Base-by-base conservation (phyloP, 2,888 invertebrate species). In the Ochropleura leucogaster region DNA sequence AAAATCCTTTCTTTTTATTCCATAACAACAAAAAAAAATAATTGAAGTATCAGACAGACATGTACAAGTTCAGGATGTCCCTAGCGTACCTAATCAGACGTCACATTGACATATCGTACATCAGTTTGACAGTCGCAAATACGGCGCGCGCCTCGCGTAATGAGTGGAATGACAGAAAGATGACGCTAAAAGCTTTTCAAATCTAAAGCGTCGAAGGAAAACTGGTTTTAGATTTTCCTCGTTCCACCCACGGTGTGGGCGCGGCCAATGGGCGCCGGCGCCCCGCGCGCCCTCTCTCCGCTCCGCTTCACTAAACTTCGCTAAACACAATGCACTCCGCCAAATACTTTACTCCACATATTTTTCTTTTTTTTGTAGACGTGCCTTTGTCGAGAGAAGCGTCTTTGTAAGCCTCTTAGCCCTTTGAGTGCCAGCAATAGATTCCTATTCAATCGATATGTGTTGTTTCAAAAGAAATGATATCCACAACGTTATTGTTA, bases 111-210 rank as follows among this genome's bases (percentile, higher is more conserved):
- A 86, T 83, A 87, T 89, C 85, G 88, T 88, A 85, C 89, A 86
- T 90, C 89, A 74, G 67, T 75, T 64, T 90, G 89, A 89, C 89
- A 89, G 89, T 87, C 87, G 87, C 85, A 89, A 89, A 92, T 87
- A 87, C 90, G 87, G 85, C 87, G 87, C 85, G 87, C 87, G 87
- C 85, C 88, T 87, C 82, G 82, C 88, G 89, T 92, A 92, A 93
- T 93, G 89, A 93, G 88, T 85, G 89, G 89, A 89, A 89, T 92
- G 94, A 95, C 94, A 94, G 90, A 89, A 84, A 91, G 89, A 91
- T 93, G 93, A 94, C 92, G 94, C 92, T 96, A 95, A 96, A 96
- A 96, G 96, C 95, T 95, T 96, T 95, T 94, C 91, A 91, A 92
- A 93, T 90, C 91, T 90, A 89, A 88, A 92, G 88, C 84, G 89